Evolutionary conservation across 92 coral and sea anemone species (phyloP).

Genomic region (Actinernus sp.): DNA sequence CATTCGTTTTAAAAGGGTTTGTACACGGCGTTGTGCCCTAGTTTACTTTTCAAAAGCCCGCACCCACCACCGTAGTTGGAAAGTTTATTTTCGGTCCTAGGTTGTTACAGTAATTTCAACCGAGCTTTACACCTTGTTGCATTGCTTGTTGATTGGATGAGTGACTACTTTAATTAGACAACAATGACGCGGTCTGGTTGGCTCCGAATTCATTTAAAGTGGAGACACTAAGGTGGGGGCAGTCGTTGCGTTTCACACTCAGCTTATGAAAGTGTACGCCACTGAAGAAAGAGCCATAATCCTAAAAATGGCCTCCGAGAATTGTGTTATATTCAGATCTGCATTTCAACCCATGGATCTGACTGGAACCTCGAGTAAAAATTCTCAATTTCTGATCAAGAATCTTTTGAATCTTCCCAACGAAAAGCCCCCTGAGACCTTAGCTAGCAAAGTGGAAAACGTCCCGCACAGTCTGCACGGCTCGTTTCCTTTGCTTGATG

Average conservation of each 20-base stretch:
- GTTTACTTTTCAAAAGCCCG: too few species aligned
- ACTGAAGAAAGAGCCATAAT: too few species aligned
- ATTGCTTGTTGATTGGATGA: conserved; percentile 1
- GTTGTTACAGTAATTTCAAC: too few species aligned
- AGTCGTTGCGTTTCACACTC: not conserved
- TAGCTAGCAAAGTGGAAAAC: not conserved
- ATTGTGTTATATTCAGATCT: not conserved
- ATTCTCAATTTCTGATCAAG: not conserved
- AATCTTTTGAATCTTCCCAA: not conserved
- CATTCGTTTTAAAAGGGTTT: too few species aligned
- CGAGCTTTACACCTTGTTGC: not conserved
- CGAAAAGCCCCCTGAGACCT: not conserved
- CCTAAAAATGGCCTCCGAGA: not conserved
- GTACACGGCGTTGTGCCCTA: too few species aligned
- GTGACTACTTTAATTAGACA: not conserved
- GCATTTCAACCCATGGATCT: not conserved
- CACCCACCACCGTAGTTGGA: too few species aligned
- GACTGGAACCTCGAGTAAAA: not conserved
- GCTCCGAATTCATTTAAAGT: not conserved
- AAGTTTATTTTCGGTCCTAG: too few species aligned
- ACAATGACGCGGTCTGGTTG: not conserved
- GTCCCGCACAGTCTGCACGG: not conserved
- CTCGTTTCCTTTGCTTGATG: not conserved
- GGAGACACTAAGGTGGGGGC: not conserved
- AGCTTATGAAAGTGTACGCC: not conserved